Evolutionary conservation across 2,113 vertebrate genomes (phyloP).

Genomic region (Spermophilus dauricus): DNA sequence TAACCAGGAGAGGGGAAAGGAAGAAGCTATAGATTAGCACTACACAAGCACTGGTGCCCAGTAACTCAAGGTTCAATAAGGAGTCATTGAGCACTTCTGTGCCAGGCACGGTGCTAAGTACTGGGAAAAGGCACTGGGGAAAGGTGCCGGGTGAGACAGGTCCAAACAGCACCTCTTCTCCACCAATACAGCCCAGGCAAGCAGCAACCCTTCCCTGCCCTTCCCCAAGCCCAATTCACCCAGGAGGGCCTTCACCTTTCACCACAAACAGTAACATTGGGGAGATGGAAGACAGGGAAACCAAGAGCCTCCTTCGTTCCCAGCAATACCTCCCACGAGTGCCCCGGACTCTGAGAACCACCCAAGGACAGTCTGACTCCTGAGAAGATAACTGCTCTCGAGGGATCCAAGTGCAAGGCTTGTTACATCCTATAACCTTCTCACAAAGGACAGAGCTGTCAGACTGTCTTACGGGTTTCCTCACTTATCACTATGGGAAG

Average conservation of each 20-base stretch:
- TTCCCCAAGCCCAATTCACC: neutral
- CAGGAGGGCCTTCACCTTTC: neutral
- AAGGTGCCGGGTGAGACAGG: neutral
- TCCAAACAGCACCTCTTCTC: no score
- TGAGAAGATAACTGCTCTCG: neutral
- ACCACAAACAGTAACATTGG: no score
- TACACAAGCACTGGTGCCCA: rapidly evolving
- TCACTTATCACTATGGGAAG: neutral
- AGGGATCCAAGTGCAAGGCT: neutral
- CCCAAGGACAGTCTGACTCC: neutral
- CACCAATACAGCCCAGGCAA: neutral
- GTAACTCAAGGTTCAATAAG: rapidly evolving
- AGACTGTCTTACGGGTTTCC: neutral
- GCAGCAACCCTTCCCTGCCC: neutral
- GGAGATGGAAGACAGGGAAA: neutral
- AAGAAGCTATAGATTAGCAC: neutral
- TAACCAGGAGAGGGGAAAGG: no score
- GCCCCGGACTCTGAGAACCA: neutral
- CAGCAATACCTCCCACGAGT: neutral
- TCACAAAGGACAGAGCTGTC: neutral
- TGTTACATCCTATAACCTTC: slow-evolving; percentile 26
- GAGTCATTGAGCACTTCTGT: rapidly evolving
- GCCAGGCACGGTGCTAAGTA: neutral
- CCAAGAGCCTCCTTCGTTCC: neutral
- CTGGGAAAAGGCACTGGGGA: neutral